Evolutionary conservation across 2,888 invertebrate genomes (phyloP), one percentile per base, ranked within the genome.

Genomic region (Pristionchus mayeri): DNA sequence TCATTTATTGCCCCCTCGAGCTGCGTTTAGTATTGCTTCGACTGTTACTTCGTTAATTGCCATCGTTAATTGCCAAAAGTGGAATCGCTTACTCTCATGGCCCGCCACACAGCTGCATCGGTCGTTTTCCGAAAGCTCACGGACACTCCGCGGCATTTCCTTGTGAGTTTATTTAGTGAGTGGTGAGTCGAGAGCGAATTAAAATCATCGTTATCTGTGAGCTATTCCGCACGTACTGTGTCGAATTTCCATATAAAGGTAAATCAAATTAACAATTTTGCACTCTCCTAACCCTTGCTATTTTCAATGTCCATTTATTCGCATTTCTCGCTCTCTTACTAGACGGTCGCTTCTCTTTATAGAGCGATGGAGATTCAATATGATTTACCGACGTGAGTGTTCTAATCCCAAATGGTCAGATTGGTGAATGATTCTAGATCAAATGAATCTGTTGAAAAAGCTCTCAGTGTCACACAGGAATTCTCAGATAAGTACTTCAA

Each of bases 391-490:
- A 37, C 40, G 67, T 67, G 37, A 67, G 67, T 9, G 24, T 63
- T 63, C 34, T n/a, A n/a, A n/a, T n/a, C 37, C 4, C 37, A 37
- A 37, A 11, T 30, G 7, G 16, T 30, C 16, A n/a, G 27, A 16
- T 16, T 30, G 11, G 11, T 34, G 11, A 63, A 27, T 24, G 13
- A 67, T 34, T 40, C 40, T 16, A 76, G 76, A 76, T 76, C 48
- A n/a, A 76, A 48, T 48, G 76, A 76, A 48, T 76, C 76, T 16
- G 13, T 76, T 27, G 76, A 76, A 24, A 76, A 76, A 48, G 40
- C 9, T 27, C 48, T 76, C 24, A 48, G 48, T 37, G 16, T 24
- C 24, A 50, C 48, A 13, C 48, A 76, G 24, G 76, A 76, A 11
- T 76, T 44, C 76, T 76, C 48, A 11, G 76, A 76, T 76, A 48